phyloP scores from a whole-genome alignment of 2,113 vertebrate species.

The Dipodomys merriami region DNA sequence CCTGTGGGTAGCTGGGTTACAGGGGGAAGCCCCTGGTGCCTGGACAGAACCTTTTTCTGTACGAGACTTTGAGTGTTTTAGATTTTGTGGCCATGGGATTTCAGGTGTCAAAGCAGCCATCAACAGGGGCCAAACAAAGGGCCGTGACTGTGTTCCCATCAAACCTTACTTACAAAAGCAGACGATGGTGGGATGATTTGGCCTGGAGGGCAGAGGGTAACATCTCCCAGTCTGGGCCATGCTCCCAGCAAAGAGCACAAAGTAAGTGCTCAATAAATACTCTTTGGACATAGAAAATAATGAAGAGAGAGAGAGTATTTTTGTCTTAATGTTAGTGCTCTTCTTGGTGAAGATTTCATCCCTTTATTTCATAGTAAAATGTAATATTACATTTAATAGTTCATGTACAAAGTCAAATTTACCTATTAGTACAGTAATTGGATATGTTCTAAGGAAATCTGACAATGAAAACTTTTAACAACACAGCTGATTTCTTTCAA shows the following conservation, averaged over 20 bases:
- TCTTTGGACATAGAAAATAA: background rate
- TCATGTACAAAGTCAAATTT: background rate
- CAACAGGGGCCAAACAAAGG: background rate
- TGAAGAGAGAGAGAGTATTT: background rate
- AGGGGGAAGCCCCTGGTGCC: too few relatives aligned
- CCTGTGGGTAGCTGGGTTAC: background rate
- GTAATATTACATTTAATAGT: background rate
- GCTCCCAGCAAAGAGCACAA: background rate
- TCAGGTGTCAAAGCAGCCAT: background rate
- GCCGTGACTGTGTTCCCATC: background rate
- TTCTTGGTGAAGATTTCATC: background rate
- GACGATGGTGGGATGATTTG: background rate
- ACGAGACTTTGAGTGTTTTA: background rate
- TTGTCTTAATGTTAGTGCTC: background rate
- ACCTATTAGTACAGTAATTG: background rate
- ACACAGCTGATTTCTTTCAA: background rate
- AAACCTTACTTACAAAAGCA: background rate
- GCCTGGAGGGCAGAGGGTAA: background rate
- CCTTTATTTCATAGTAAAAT: background rate
- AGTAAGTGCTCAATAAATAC: background rate
- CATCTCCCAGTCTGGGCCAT: background rate
- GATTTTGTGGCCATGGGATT: background rate
- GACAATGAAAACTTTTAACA: background rate
- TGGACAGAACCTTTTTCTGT: background rate
- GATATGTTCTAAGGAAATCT: background rate